phyloP scores from a whole-genome alignment of 1,140 invertebrate species.

The Linepithema humile region DNA sequence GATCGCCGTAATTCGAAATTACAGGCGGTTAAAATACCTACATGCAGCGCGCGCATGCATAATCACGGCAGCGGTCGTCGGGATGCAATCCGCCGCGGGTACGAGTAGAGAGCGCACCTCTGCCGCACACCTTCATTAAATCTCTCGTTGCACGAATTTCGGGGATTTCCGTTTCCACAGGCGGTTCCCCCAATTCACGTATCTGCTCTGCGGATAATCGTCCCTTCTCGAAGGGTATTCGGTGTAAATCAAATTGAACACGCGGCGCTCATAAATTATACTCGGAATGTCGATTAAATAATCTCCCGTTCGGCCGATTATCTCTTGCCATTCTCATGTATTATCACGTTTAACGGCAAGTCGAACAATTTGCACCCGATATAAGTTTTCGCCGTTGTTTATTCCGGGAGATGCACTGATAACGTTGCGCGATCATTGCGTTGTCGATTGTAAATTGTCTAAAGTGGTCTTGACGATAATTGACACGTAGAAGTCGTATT shows the following conservation, averaged over 20 bases:
- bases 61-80: slow-evolving; percentile 32
- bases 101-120: background rate
- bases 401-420: too few relatives aligned
- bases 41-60: slow-evolving; percentile 62
- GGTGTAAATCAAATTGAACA: background rate
- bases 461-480: too few relatives aligned
- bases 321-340: too few relatives aligned
- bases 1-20: slow-evolving; percentile 74
- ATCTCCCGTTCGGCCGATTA: too few relatives aligned
- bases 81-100: slow-evolving; percentile 18
- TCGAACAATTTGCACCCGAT: too few relatives aligned
- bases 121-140: slow-evolving; percentile 51
- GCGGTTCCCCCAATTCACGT: background rate
- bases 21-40: slow-evolving; percentile 53
- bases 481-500: too few relatives aligned
- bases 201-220: slow-evolving; percentile 20
- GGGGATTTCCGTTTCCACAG: slow-evolving; percentile 35
- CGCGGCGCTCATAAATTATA: background rate
- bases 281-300: background rate
- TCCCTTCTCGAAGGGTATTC: background rate
- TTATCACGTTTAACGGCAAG: too few relatives aligned
- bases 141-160: slow-evolving; percentile 34
- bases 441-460: too few relatives aligned
- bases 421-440: too few relatives aligned
- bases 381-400: too few relatives aligned